Evolutionary conservation across 2,113 vertebrate genomes (phyloP), one percentile per base, ranked within the genome.

Genomic region (Sturnus vulgaris): DNA sequence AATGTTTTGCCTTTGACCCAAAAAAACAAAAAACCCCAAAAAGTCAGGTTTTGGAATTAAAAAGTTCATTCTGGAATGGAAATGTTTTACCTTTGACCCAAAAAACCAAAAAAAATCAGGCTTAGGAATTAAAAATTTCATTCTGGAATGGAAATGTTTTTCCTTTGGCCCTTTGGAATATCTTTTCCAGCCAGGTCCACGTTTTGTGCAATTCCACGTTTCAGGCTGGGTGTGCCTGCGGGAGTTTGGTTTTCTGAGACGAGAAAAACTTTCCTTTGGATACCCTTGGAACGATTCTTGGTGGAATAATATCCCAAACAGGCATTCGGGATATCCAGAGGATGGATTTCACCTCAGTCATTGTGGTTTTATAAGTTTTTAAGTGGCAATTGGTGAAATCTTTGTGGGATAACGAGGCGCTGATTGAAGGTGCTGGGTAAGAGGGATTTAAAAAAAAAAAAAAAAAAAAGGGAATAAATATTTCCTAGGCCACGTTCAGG

Each of bases 381-480:
- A 18, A 31, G 52, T 40, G 50, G n/a, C 28, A 31, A 49, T 37
- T 9, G 7, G 22, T 21, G 59, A 59, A 37, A 31, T 25, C 10
- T 14, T 68, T 1, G 0, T 1, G 19, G 49, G 31, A 55, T 71
- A 73, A 65, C 1, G 1, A n/a, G 28, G 25, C 21, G n/a, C 49
- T 44, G 56, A 57, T 40, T 64, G 68, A 37, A 20, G 17, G 27
- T 31, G 25, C 44, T 64, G 60, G 15, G 10, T 20, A 22, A 35
- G 30, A 27, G 20, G 35, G 18, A 23, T 30, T 30, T n/a, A 55
- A 64, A 83, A 78, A 65, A 40, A 13, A 40, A 40, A n/a, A n/a
- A 40, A 40, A 40, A 40, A 5, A 39, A 42, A 21, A 25, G 4
- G 31, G 17, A 37, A 86, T 22, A 22, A 59, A 20, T 30, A 19